Evolutionary conservation across 2,888 invertebrate species (phyloP).

Genomic region (Acronicta psi): DNA sequence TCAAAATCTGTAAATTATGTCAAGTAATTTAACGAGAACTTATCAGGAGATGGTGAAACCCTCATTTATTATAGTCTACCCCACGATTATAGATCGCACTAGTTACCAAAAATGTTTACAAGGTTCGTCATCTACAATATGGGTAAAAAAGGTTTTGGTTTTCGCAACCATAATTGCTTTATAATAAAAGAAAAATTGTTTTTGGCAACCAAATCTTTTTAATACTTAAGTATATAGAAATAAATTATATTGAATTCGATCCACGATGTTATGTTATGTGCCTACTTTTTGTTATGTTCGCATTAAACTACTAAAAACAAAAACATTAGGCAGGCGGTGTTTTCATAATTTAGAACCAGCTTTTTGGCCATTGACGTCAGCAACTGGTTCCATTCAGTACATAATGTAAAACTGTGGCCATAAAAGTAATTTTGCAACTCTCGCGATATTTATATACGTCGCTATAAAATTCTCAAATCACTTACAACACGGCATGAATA

Average conservation of each 20-base stretch:
- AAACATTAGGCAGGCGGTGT: conserved; percentile 50
- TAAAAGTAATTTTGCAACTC: conserved; percentile 60
- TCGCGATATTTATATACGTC: conserved; percentile 40
- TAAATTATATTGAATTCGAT: conserved; percentile 24
- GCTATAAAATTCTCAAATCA: conserved; percentile 35
- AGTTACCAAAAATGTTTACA: too few species aligned
- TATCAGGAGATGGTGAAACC: too few species aligned
- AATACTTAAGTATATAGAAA: neutral
- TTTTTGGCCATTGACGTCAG: conserved; percentile 66
- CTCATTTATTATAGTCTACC: too few species aligned
- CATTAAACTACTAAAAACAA: conserved; percentile 42
- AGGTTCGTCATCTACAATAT: too few species aligned
- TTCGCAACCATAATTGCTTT: too few species aligned
- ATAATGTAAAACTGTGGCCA: conserved; percentile 55
- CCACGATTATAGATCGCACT: too few species aligned
- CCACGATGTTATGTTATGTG: conserved; percentile 1
- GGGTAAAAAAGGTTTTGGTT: too few species aligned
- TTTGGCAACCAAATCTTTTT: conserved; percentile 17
- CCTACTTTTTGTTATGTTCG: conserved; percentile 29
- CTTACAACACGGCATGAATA: conserved; percentile 13
- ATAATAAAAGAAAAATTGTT: neutral
- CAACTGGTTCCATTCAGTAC: conserved; percentile 56
- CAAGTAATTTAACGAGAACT: too few species aligned
- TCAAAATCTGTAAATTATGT: too few species aligned
- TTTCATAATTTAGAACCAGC: conserved; percentile 59